Evolutionary conservation across 2,113 vertebrate genomes (phyloP).

Genomic region (Corythoichthys intestinalis): DNA sequence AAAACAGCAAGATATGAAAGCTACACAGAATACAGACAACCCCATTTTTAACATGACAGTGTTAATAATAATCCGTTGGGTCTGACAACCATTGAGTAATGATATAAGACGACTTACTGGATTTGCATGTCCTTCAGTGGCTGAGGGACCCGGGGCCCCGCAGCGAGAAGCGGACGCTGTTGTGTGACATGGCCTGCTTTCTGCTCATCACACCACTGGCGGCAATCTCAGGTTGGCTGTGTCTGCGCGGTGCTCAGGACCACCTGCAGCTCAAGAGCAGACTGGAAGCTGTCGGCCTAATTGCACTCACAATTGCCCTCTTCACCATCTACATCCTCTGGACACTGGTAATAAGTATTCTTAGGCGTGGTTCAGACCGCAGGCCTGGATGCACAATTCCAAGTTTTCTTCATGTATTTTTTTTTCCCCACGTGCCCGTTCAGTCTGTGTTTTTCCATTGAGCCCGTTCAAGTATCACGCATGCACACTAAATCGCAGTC

Average conservation of each 20-base stretch:
- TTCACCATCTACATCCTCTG: slow-evolving; percentile 98
- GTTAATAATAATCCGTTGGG: too few species aligned
- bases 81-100: too few species aligned
- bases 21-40: too few species aligned
- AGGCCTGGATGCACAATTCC: too few species aligned
- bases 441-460: too few species aligned
- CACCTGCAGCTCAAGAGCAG: slow-evolving; percentile 93
- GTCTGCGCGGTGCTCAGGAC: slow-evolving; percentile 91
- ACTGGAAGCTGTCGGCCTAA: slow-evolving; percentile 93
- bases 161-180: slow-evolving; percentile 92
- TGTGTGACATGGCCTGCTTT: slow-evolving; percentile 97
- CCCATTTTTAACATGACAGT: too few species aligned
- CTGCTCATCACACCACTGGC: slow-evolving; percentile 95
- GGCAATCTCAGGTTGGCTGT: slow-evolving; percentile 94
- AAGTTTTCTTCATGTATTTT: too few species aligned
- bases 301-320: slow-evolving; percentile 94
- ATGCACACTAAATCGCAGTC: too few species aligned
- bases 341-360: slow-evolving; percentile 81
- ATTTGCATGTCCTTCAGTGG: slow-evolving; percentile 75
- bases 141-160: slow-evolving; percentile 90
- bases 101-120: background rate
- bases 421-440: too few species aligned
- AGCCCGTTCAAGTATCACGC: too few species aligned
- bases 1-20: too few species aligned
- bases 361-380: too few species aligned